phyloP scores from a whole-genome alignment of 1,140 invertebrate genomes.

The Lysiphlebus fabarum region DNA sequence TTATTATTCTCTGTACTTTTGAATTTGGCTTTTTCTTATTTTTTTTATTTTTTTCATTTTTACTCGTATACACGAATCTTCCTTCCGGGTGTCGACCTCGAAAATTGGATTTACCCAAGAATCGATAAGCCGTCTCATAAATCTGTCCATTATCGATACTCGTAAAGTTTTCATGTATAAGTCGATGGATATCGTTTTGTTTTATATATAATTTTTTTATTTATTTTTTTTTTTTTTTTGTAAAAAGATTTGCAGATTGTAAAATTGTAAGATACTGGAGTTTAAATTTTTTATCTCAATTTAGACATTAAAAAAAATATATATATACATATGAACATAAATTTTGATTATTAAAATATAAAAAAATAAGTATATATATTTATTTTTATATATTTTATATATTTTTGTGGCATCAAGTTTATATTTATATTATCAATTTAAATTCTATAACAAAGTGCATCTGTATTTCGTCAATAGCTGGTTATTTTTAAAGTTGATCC shows the following conservation, averaged over 20 bases:
- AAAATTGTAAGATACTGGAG: too few species aligned
- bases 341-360: too few species aligned
- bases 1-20: constrained; percentile 12
- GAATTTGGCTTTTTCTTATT: constrained; percentile 15
- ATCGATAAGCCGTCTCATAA: constrained; percentile 30
- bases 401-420: too few species aligned
- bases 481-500: too few species aligned
- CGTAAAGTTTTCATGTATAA: constrained; percentile 28
- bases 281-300: too few species aligned
- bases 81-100: constrained; percentile 40
- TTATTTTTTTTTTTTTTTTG: not conserved
- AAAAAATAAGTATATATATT: too few species aligned
- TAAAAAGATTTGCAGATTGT: not conserved
- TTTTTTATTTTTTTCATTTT: constrained; percentile 18
- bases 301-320: too few species aligned
- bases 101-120: constrained; percentile 40
- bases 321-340: too few species aligned
- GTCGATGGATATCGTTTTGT: constrained; percentile 8
- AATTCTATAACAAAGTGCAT: too few species aligned
- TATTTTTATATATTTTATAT: too few species aligned
- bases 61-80: constrained; percentile 9
- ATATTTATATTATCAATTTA: too few species aligned
- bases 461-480: too few species aligned
- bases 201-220: not conserved
- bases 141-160: constrained; percentile 28